Evolutionary conservation across 1,140 invertebrate species (phyloP).

Genomic region (Drosophila ambigua): DNA sequence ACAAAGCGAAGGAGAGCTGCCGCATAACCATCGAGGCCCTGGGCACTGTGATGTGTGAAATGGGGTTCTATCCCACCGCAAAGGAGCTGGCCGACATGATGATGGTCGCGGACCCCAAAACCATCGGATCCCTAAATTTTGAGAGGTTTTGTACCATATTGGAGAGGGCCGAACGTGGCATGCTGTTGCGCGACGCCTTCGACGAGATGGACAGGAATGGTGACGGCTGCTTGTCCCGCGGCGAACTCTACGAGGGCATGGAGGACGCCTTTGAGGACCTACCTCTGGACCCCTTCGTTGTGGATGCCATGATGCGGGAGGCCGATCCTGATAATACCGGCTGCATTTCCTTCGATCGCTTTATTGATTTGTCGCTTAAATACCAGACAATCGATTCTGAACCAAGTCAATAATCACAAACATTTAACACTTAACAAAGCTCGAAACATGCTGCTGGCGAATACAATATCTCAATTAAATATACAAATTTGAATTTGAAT

Average conservation of each 20-base stretch:
- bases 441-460: too few relatives aligned
- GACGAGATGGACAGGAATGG: background rate
- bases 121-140: background rate
- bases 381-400: conserved; percentile 1
- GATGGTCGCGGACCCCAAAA: background rate
- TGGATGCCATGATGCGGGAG: conserved; percentile 13
- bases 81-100: conserved; percentile 11
- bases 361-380: conserved; percentile 6
- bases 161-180: background rate
- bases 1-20: too few relatives aligned
- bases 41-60: background rate
- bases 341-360: conserved; percentile 9
- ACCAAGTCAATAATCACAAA: too few relatives aligned
- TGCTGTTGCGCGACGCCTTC: conserved; percentile 1
- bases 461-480: too few relatives aligned
- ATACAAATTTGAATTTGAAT: too few relatives aligned
- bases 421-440: too few relatives aligned
- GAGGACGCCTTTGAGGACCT: background rate
- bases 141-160: conserved; percentile 1
- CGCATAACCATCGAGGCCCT: background rate
- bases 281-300: background rate
- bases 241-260: background rate
- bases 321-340: conserved; percentile 14
- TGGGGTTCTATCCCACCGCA: background rate
- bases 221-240: conserved; percentile 4